Evolutionary conservation across 2,888 invertebrate genomes (phyloP).

Genomic region (Troides oblongomaculatus): DNA sequence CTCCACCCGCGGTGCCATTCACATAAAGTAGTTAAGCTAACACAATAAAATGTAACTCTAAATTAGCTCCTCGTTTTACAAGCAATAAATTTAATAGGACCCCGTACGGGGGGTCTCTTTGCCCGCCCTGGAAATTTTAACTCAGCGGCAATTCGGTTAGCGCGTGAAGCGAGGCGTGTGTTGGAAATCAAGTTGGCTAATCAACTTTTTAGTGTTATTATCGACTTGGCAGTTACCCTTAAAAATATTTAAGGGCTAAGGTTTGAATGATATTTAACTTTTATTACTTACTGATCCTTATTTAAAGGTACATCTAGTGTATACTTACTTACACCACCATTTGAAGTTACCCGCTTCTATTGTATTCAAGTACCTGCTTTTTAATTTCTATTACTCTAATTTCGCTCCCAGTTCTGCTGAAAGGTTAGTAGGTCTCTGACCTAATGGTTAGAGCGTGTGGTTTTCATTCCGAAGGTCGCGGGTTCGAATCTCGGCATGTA

Average conservation of each 20-base stretch:
- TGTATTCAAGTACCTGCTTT: no score
- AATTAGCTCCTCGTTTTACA: conserved; percentile 79
- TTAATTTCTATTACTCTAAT: no score
- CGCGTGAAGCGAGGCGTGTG: conserved; percentile 39
- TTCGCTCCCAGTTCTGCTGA: no score
- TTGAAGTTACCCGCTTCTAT: no score
- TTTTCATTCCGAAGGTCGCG: no score
- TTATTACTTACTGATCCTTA: conserved; percentile 31
- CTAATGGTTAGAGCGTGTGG: no score
- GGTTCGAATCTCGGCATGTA: no score
- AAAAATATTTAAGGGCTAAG: conserved; percentile 44
- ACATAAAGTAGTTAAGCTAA: conserved; percentile 70
- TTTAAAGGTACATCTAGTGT: conserved; percentile 1
- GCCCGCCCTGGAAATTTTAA: conserved; percentile 66
- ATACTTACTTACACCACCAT: no score
- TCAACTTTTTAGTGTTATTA: conserved; percentile 59
- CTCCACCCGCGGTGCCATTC: conserved; percentile 59
- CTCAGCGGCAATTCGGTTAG: conserved; percentile 67
- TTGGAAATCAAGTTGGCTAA: conserved; percentile 60
- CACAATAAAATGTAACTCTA: conserved; percentile 76
- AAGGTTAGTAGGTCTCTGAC: no score
- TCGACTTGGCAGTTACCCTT: conserved; percentile 49
- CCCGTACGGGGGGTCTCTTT: conserved; percentile 48
- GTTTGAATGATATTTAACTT: conserved; percentile 41
- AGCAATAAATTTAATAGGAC: conserved; percentile 77